Base-by-base conservation (phyloP, 2,888 invertebrate species). In the Cephus spinipes region DNA sequence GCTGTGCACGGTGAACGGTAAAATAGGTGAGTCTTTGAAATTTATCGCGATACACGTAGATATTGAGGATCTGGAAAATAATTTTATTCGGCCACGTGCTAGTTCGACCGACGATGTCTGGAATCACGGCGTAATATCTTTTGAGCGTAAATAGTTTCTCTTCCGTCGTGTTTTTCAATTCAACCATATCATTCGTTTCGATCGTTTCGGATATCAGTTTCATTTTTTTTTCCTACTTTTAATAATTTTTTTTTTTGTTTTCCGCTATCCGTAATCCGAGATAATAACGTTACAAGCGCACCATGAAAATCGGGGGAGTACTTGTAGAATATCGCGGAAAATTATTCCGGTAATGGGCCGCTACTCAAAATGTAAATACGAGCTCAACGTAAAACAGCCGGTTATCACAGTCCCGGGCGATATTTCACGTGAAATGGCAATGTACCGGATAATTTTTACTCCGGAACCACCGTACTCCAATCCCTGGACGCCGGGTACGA, bases 1-100 rank as follows among this genome's bases (percentile, higher is more conserved):
- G 89, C 85, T 91, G 74, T 90, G 89, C 83, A 87, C 86, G 77
- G 91, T 89, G 55, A 87, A 89, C 78, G 90, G 90, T 76, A 89
- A 90, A 82, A 90, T 87, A 87, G 91, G 91, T 86, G 80, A 89
- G 88, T 86, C 55, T 55, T 23, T 55, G 55, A 55, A 55, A 2
- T 55, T 55, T 55, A 55, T 9, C 55, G 23, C 9, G 9, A 55
- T 55, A 9, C 23, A 23, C 9, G 55, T 9, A 23, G 55, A 55
- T 9, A 55, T 9, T 55, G 55, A 2, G 55, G 6, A 55, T 55
- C 9, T 2, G 23, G 12, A 1, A 2, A 23, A 1, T 32, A 23
- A 55, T 55, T 55, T 9, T 23, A 55, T 23, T 23, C 9, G 4
- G 9, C 55, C 55, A 23, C 23, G 55, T 55, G 9, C 9, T 23